A percentile compares a stretch with the other conserved stretches of the same genome.
Conservation (phyloP, 2,113 vertebrate species). For the Delphinapterus leucas region DNA sequence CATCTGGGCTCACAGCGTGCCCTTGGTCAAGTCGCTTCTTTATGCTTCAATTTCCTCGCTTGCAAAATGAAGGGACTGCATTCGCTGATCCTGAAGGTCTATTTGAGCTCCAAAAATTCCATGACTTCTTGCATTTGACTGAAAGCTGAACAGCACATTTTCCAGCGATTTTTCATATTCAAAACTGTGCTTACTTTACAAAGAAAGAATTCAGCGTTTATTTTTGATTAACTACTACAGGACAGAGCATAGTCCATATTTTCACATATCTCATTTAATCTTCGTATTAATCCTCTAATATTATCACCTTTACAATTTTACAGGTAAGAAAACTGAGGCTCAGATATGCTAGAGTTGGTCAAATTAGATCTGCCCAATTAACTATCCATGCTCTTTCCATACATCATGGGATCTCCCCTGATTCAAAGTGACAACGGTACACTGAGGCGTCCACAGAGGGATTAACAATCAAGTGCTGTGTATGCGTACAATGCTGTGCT, state of each 20-base stretch:
- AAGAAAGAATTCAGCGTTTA: neutral
- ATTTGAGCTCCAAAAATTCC: neutral
- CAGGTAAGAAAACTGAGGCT: neutral
- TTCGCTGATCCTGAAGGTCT: neutral
- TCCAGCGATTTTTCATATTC: neutral
- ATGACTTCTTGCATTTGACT: neutral
- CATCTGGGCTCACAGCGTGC: neutral
- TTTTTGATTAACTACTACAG: neutral
- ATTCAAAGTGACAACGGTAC: neutral
- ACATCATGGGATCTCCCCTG: neutral
- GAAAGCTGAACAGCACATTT: neutral
- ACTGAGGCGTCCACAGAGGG: fast-evolving
- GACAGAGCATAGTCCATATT: neutral
- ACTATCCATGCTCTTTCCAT: neutral
- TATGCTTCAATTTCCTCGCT: neutral
- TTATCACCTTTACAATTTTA: neutral
- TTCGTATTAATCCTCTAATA: neutral
- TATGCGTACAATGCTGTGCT: fast-evolving
- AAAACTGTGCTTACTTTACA: neutral
- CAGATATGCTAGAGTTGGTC: neutral
- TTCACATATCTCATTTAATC: neutral
- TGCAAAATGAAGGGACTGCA: neutral
- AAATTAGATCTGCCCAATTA: neutral
- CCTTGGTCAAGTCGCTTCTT: neutral
- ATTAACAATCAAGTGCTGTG: neutral